Base-by-base conservation (phyloP, 2,113 vertebrate species). In the Cyphomyrus discorhynchus region DNA sequence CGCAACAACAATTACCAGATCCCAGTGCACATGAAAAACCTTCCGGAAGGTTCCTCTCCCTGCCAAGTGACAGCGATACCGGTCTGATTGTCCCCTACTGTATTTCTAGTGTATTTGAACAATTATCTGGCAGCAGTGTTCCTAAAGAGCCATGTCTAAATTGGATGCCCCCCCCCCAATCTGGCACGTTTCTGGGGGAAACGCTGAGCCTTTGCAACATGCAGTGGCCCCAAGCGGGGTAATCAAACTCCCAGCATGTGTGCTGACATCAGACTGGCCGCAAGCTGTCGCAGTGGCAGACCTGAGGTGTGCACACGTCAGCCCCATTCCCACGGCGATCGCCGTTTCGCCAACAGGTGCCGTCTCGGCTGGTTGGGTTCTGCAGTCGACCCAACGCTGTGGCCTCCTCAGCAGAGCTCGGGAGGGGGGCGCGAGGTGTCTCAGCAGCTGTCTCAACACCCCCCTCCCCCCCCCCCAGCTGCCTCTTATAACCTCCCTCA, bases 391-490 rank as follows among this genome's bases (percentile, higher is more conserved):
- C 4, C 58, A 6, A 21, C 19, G n/a, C 49, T 53, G 31, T 42
- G 15, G 19, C 10, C 42, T 53, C 31, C 77, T 27, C 50, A 35
- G 0, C 7, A 21, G 82, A 45, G 31, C 17, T 8, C 45, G 31
- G 52, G 66, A 19, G 27, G 31, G 88, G 53, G 82, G 45, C 5
- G 4, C 15, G 27, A 70, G 62, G 62, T 31, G 62, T 31, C 24
- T 52, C 52, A 27, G 80, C 90, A 89, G 88, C 90, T 90, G 87
- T 90, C 46, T 74, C 46, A 56, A 46, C 53, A 56, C 39, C 88
- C 31, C n/a, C 53, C 45, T 31, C 31, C 39, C 77, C 80, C 5
- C 50, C 88, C 21, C 39, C 27, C 62, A 80, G 58, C 62, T 50
- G 87, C 86, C 87, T 62, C 58, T 47, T 7, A 66, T 77, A 49